Conservation (phyloP, 2,888 invertebrate genomes). For the Lasius platythorax region DNA sequence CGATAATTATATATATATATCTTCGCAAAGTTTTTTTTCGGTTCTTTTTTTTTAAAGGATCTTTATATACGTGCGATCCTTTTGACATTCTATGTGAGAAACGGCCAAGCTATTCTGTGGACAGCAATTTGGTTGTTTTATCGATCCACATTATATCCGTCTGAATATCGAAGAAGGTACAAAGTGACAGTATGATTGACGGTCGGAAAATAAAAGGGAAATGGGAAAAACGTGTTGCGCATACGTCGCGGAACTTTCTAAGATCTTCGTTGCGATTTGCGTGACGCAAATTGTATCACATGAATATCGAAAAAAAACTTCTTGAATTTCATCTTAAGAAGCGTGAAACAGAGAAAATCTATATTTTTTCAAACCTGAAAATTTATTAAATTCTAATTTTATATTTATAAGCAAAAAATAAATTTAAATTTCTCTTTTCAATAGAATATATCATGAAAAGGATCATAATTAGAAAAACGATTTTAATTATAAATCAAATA, state of each 20-base stretch:
- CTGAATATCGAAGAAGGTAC: constrained; percentile 19
- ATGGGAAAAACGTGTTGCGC: constrained; percentile 7
- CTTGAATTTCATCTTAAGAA: background rate
- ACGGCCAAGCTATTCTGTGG: background rate
- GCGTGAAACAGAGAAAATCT: background rate
- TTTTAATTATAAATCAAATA: background rate
- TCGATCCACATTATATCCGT: constrained; percentile 44
- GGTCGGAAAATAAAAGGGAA: constrained; percentile 33
- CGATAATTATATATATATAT: background rate
- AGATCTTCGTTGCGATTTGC: background rate
- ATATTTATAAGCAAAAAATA: background rate
- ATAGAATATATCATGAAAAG: background rate
- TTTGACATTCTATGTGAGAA: background rate
- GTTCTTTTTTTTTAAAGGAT: background rate
- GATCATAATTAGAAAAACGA: background rate
- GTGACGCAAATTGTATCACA: background rate
- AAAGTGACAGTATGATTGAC: constrained; percentile 46
- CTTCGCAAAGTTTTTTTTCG: too few species aligned
- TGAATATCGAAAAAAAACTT: background rate
- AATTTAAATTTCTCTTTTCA: background rate
- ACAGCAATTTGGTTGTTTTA: constrained; percentile 29
- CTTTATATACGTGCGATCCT: background rate
- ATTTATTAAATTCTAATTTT: constrained; percentile 1
- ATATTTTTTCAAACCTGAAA: background rate
- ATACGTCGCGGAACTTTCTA: constrained; percentile 13